phyloP scores from a whole-genome alignment of 2,888 invertebrate species.

The Labia minor region DNA sequence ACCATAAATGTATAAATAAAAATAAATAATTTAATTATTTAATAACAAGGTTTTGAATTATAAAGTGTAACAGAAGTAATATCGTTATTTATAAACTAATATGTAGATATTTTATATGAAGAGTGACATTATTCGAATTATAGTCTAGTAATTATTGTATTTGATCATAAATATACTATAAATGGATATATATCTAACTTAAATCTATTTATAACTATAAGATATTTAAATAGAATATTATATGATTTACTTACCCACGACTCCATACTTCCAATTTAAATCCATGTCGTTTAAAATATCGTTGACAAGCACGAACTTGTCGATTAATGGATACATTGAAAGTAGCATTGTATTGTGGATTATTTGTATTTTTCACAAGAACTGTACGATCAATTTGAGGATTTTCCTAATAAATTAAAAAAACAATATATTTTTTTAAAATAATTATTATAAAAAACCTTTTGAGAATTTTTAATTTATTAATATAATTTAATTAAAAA shows the following conservation, averaged over 20 bases:
- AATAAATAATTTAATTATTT: slow-evolving; percentile 20
- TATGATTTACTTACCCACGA: slow-evolving; percentile 43
- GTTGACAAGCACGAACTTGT: slow-evolving; percentile 63
- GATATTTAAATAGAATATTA: too few relatives aligned
- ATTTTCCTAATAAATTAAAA: slow-evolving; percentile 48
- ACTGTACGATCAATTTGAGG: slow-evolving; percentile 63
- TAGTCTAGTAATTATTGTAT: too few relatives aligned
- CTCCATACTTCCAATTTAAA: slow-evolving; percentile 87
- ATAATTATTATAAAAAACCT: slow-evolving; percentile 17
- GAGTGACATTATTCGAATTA: too few relatives aligned
- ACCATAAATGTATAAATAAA: background rate
- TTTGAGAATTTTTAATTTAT: slow-evolving; percentile 19
- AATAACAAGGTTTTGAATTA: too few relatives aligned
- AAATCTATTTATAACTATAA: too few relatives aligned
- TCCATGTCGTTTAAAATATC: slow-evolving; percentile 79
- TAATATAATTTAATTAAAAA: too few relatives aligned
- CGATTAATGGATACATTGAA: slow-evolving; percentile 72
- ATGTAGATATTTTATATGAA: too few relatives aligned
- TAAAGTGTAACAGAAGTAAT: too few relatives aligned
- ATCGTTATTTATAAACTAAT: too few relatives aligned
- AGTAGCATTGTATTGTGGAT: slow-evolving; percentile 75
- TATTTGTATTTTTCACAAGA: slow-evolving; percentile 71
- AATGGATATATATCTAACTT: too few relatives aligned
- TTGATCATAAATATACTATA: too few relatives aligned
- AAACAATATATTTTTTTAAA: too few relatives aligned